phyloP scores from a whole-genome alignment of 2,797 vertebrate genomes.

The Ceyx erithaca region DNA sequence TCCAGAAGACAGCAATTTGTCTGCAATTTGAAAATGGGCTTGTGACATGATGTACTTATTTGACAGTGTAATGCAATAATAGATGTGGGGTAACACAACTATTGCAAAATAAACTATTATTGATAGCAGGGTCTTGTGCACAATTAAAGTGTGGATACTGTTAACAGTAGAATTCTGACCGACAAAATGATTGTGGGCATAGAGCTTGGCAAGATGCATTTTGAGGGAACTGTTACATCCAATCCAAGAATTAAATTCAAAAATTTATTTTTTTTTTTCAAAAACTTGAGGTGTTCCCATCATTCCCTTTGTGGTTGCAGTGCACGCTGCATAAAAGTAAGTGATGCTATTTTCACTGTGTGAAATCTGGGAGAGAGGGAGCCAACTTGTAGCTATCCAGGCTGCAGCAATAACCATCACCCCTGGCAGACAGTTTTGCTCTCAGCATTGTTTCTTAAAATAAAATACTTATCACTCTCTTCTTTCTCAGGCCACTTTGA shows the following conservation, averaged over 20 bases:
- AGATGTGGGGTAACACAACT: background rate
- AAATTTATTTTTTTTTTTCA: background rate
- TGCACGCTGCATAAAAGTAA: conserved; percentile 1
- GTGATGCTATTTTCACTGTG: conserved; percentile 17
- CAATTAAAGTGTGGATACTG: conserved; percentile 39
- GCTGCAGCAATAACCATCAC: conserved; percentile 1
- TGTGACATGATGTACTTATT: conserved; percentile 49
- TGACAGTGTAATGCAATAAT: conserved; percentile 58
- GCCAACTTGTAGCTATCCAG: background rate
- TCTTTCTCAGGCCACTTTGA: background rate
- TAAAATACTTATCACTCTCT: background rate
- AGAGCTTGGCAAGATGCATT: background rate
- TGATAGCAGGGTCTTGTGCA: background rate
- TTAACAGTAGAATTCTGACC: conserved; percentile 14
- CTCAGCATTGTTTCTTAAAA: conserved; percentile 11
- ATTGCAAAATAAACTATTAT: conserved; percentile 44
- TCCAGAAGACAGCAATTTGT: conserved; percentile 49
- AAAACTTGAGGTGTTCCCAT: background rate
- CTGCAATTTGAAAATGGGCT: conserved; percentile 29
- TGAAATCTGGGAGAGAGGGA: background rate
- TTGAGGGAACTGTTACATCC: background rate
- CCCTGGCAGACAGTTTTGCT: background rate
- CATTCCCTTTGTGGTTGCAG: background rate
- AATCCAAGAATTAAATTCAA: background rate
- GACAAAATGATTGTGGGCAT: background rate